Conservation (phyloP, 1,140 invertebrate species). For the Gonioctena quinquepunctata region DNA sequence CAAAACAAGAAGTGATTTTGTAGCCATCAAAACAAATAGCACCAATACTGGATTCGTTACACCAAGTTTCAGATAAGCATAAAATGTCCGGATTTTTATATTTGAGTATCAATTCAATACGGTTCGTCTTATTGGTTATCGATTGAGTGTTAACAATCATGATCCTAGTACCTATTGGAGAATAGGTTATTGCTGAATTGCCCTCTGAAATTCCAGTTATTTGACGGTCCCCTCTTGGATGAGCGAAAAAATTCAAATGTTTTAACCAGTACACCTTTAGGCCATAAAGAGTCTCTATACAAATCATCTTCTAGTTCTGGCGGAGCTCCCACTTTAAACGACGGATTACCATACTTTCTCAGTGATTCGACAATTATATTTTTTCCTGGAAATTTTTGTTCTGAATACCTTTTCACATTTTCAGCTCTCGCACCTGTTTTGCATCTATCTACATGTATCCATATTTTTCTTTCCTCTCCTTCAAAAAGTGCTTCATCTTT, state of each 20-base stretch:
- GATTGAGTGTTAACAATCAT: too few species aligned
- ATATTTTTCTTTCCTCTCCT: not conserved
- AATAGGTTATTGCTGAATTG: too few species aligned
- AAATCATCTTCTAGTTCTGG: conserved; percentile 5
- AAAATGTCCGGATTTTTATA: too few species aligned
- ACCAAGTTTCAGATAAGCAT: too few species aligned
- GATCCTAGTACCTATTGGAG: too few species aligned
- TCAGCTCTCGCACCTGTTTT: not conserved
- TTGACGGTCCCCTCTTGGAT: too few species aligned
- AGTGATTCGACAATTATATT: not conserved
- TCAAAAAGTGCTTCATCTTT: not conserved
- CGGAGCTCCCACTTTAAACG: not conserved
- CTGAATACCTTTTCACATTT: not conserved
- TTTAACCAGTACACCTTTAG: conserved; percentile 1
- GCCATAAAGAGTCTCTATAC: conserved; percentile 1
- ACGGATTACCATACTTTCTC: not conserved
- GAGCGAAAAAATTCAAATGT: not conserved
- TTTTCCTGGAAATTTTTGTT: not conserved
- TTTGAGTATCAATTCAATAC: too few species aligned
- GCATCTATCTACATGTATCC: not conserved
- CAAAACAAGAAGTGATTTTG: too few species aligned
- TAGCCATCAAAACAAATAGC: too few species aligned
- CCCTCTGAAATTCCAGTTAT: too few species aligned
- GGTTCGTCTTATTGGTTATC: too few species aligned
- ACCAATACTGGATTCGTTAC: too few species aligned